phyloP scores from a whole-genome alignment of 2,888 invertebrate genomes.

The Hyposoter dolosus region DNA sequence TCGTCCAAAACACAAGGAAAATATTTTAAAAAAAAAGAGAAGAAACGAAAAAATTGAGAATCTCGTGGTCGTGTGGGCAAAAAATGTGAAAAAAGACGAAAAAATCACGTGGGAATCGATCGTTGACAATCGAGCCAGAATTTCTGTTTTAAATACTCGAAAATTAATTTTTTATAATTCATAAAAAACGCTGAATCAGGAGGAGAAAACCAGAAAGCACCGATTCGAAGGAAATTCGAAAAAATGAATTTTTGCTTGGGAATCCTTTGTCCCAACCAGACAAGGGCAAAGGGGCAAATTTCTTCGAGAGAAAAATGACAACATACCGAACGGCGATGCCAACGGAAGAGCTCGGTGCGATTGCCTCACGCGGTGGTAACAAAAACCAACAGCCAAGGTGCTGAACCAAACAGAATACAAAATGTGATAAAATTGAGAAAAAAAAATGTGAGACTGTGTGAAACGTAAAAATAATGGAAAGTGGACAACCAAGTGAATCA shows the following conservation, averaged over 20 bases:
- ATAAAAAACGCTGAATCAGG: not conserved
- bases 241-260: not conserved
- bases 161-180: not conserved
- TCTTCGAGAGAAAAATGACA: conserved; percentile 65
- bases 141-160: not conserved
- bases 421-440: conserved; percentile 70
- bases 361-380: conserved; percentile 78
- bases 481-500: conserved; percentile 61
- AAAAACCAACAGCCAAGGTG: conserved; percentile 80
- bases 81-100: not conserved
- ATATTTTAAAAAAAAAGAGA: not conserved
- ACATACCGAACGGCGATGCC: conserved; percentile 82
- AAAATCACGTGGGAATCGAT: conserved; percentile 1
- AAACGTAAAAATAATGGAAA: conserved; percentile 67
- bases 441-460: conserved; percentile 67
- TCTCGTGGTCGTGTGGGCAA: too few relatives aligned
- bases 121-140: not conserved
- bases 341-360: conserved; percentile 80
- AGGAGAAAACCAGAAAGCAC: not conserved
- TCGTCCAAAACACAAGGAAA: not conserved
- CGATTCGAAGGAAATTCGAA: not conserved
- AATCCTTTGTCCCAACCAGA: not conserved
- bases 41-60: not conserved
- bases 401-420: conserved; percentile 82
- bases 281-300: not conserved